Percentiles rank a stretch among this genome's conserved stretches.
Evolutionary conservation across 2,113 vertebrate genomes (phyloP).

Genomic region (Phasianus colchicus): DNA sequence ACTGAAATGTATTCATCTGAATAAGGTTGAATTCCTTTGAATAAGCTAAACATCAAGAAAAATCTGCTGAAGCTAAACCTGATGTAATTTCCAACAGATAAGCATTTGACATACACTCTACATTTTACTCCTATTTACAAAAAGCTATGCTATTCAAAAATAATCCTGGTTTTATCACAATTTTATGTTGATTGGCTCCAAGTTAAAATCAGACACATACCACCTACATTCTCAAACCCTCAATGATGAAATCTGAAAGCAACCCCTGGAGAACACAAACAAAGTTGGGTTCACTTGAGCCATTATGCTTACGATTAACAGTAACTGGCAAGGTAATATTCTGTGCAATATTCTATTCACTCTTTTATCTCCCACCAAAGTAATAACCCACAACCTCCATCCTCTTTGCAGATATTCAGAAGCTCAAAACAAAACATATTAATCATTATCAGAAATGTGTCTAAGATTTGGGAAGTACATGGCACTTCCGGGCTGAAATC

Average conservation of each 20-base stretch:
- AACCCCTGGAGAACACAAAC: not conserved
- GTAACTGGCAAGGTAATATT: not conserved
- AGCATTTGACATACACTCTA: not conserved
- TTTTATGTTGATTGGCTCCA: not conserved
- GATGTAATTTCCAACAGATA: not conserved
- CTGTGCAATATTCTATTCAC: not conserved
- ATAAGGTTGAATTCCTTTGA: not conserved
- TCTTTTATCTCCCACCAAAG: not conserved
- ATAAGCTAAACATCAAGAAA: not conserved
- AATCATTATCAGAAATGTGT: not conserved
- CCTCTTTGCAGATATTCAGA: not conserved
- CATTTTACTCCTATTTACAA: not conserved
- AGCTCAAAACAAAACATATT: not conserved
- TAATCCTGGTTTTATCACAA: not conserved
- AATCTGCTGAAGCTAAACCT: not conserved
- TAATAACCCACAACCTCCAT: not conserved
- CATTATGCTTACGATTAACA: not conserved
- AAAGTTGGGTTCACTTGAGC: not conserved
- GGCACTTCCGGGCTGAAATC: not conserved
- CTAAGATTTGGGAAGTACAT: not conserved
- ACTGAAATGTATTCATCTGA: not conserved
- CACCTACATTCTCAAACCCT: not conserved
- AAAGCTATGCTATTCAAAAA: not conserved
- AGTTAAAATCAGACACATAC: not conserved
- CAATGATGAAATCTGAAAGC: not conserved